These are phyloP conservation scores for Babylonia areolata DNA, from an alignment of 1,140 invertebrate species.

Conservation along the genomic window DNA sequence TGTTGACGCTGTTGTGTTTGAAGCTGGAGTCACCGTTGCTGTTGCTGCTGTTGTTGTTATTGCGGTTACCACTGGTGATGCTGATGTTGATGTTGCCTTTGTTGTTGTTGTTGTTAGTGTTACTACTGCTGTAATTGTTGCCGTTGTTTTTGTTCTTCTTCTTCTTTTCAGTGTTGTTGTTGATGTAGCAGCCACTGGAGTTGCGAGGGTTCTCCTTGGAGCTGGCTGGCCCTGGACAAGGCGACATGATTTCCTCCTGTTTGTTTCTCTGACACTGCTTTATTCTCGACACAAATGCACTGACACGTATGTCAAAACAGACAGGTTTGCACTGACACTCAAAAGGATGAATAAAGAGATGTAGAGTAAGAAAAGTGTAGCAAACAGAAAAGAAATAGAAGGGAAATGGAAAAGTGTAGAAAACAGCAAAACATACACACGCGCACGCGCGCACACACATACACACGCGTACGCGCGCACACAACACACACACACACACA, in stretches of 20 bases:
- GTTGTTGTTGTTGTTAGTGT: not conserved
- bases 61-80: not conserved
- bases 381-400: no score
- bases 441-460: not conserved
- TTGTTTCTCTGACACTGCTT: not conserved
- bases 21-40: not conserved
- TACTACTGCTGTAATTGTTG: not conserved
- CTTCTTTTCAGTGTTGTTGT: not conserved
- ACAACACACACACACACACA: not conserved
- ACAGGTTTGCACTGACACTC: no score
- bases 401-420: not conserved
- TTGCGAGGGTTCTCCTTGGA: not conserved
- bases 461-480: not conserved
- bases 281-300: not conserved
- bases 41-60: not conserved
- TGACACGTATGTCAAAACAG: no score
- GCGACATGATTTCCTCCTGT: not conserved
- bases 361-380: no score
- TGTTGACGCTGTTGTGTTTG: not conserved
- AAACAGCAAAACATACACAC: no score
- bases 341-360: no score
- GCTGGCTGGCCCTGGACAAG: not conserved
- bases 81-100: not conserved
- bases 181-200: not conserved
- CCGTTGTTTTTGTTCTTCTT: not conserved